A percentile compares a stretch with the other conserved stretches of the same genome.
Conservation (phyloP, 1,140 invertebrate genomes). For the Drosophila grimshawi region DNA sequence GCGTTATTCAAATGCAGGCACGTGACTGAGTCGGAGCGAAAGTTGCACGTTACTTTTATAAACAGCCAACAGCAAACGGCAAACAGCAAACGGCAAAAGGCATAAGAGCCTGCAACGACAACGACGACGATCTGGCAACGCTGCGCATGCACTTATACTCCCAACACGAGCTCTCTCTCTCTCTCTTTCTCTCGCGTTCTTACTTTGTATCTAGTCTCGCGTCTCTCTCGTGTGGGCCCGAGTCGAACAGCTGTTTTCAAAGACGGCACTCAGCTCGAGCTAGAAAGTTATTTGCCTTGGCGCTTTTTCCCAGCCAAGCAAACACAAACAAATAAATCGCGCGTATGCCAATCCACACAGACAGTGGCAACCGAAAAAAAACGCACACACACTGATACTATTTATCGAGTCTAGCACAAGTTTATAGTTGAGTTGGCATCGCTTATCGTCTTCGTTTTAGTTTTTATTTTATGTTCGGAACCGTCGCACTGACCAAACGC, state of each 20-base stretch:
- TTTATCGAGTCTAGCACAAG: not conserved
- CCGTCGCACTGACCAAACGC: slow-evolving; percentile 65
- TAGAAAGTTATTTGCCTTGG: slow-evolving; percentile 33
- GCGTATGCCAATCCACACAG: not conserved
- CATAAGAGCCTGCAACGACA: not conserved
- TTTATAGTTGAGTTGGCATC: not conserved
- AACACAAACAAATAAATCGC: slow-evolving; percentile 14
- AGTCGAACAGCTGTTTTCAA: slow-evolving; percentile 66
- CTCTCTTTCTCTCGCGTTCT: slow-evolving; percentile 9
- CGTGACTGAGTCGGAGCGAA: slow-evolving; percentile 73
- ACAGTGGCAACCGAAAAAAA: not conserved
- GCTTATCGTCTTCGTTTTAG: not conserved
- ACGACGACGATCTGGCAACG: slow-evolving; percentile 66
- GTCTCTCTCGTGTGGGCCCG: slow-evolving; percentile 18
- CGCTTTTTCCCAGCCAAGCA: slow-evolving; percentile 27
- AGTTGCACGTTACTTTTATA: slow-evolving; percentile 74
- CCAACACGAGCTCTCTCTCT: slow-evolving; percentile 4
- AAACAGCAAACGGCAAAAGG: slow-evolving; percentile 1
- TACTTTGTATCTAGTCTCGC: slow-evolving; percentile 8
- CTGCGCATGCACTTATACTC: slow-evolving; percentile 45
- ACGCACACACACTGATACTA: not conserved
- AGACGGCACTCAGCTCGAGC: slow-evolving; percentile 30
- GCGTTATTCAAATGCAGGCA: slow-evolving; percentile 68
- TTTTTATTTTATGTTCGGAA: not conserved
- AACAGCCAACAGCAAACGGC: slow-evolving; percentile 33